Evolutionary conservation across 2,888 invertebrate genomes (phyloP).

Genomic region (Nomada goodeniana): DNA sequence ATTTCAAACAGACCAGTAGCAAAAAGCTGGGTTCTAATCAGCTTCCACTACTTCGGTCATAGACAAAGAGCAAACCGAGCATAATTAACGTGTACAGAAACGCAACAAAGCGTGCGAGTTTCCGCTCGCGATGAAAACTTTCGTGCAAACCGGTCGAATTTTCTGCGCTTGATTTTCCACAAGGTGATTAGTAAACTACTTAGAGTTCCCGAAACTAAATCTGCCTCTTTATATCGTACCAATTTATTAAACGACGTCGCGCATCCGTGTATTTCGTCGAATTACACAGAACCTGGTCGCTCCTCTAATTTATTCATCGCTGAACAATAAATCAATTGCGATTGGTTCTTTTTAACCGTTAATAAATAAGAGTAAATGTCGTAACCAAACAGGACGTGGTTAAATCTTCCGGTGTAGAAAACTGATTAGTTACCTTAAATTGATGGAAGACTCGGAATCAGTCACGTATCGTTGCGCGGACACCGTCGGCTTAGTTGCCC

Average conservation of each 20-base stretch:
- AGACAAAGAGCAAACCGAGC: conserved; percentile 29
- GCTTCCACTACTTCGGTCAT: conserved; percentile 34
- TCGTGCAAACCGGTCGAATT: conserved; percentile 7
- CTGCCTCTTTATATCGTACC: conserved; percentile 24
- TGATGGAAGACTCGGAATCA: conserved; percentile 28
- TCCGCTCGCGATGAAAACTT: conserved; percentile 19
- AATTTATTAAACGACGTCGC: conserved; percentile 47
- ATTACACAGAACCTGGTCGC: too few relatives aligned
- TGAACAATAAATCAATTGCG: too few relatives aligned
- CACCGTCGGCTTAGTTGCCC: conserved; percentile 42
- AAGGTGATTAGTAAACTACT: neutral
- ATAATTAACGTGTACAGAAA: conserved; percentile 38
- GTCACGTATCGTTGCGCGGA: conserved; percentile 26
- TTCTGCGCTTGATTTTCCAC: conserved; percentile 27
- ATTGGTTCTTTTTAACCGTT: too few relatives aligned
- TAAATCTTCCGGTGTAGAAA: neutral
- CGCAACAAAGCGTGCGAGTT: conserved; percentile 27
- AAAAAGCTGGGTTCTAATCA: conserved; percentile 52
- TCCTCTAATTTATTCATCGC: too few relatives aligned
- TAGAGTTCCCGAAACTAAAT: neutral
- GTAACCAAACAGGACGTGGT: too few relatives aligned
- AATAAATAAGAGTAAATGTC: too few relatives aligned
- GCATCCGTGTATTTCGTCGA: neutral
- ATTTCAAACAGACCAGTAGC: conserved; percentile 7
- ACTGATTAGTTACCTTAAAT: conserved; percentile 14